These are phyloP conservation scores for Drosophila seclusa DNA, from an alignment of 2,888 invertebrate genomes.

Conservation along the genomic window DNA sequence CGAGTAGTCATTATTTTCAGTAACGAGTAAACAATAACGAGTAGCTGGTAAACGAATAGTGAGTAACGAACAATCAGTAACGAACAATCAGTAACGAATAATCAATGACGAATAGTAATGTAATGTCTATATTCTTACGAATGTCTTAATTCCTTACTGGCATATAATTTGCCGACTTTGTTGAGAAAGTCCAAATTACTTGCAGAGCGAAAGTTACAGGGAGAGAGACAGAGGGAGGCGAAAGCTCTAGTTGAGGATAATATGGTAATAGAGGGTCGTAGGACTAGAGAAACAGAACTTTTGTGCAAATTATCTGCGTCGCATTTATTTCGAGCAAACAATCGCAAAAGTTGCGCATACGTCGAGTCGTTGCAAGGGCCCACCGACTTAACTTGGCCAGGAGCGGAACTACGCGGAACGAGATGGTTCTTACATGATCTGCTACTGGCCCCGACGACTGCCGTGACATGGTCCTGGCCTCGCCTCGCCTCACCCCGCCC, in stretches of 20 bases:
- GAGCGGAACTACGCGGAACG: constrained; percentile 29
- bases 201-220: neutral
- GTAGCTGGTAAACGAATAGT: neutral
- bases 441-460: constrained; percentile 32
- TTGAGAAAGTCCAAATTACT: neutral
- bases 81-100: neutral
- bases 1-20: neutral
- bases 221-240: neutral
- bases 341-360: constrained; percentile 74
- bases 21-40: neutral
- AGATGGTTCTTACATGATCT: constrained; percentile 39
- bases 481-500: neutral
- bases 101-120: neutral
- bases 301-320: constrained; percentile 76
- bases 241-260: constrained; percentile 21
- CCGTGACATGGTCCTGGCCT: constrained; percentile 29
- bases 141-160: neutral
- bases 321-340: constrained; percentile 80
- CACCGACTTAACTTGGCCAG: constrained; percentile 31
- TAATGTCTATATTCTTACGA: neutral
- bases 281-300: constrained; percentile 52
- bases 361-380: constrained; percentile 45
- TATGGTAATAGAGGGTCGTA: constrained; percentile 38
- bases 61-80: neutral
- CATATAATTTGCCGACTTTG: constrained; percentile 3